A percentile compares a stretch with the other conserved stretches of the same genome.
Conservation (phyloP, 1,140 invertebrate species). For the Heliothis subflexa region DNA sequence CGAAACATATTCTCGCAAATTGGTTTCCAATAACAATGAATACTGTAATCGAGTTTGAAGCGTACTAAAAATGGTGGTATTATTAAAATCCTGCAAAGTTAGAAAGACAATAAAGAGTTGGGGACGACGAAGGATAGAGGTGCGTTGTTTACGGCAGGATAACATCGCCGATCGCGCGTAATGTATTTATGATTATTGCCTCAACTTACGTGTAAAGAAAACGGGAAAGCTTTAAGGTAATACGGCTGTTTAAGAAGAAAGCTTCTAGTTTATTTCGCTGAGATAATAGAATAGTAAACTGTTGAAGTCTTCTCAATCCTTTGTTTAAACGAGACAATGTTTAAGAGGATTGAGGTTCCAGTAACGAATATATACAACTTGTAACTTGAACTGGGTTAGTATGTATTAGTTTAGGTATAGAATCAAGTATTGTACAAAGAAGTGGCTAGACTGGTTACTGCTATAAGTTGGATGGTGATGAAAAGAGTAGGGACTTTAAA, state of each 20-base stretch:
- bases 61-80: slow-evolving; percentile 51
- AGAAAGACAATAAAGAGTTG: slow-evolving; percentile 79
- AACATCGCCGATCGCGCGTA: slow-evolving; percentile 79
- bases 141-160: slow-evolving; percentile 80
- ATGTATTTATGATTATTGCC: slow-evolving; percentile 84
- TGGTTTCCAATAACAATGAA: slow-evolving; percentile 38
- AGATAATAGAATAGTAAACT: slow-evolving; percentile 36
- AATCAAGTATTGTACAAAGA: too few relatives aligned
- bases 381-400: too few relatives aligned
- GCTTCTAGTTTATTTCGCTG: slow-evolving; percentile 34
- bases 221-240: slow-evolving; percentile 36
- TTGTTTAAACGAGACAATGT: slow-evolving; percentile 22
- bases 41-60: slow-evolving; percentile 47
- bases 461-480: background rate
- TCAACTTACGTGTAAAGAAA: slow-evolving; percentile 36
- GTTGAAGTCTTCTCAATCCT: slow-evolving; percentile 22
- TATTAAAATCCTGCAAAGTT: slow-evolving; percentile 82
- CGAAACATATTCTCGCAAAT: slow-evolving; percentile 34
- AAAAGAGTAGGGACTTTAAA: background rate
- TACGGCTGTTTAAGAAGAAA: slow-evolving; percentile 21
- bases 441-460: too few relatives aligned
- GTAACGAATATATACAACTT: background rate
- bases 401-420: too few relatives aligned
- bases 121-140: slow-evolving; percentile 57
- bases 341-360: slow-evolving; percentile 1